These are phyloP conservation scores for Brachypteracias leptosomus DNA, from an alignment of 2,113 vertebrate species.

Conservation along the genomic window DNA sequence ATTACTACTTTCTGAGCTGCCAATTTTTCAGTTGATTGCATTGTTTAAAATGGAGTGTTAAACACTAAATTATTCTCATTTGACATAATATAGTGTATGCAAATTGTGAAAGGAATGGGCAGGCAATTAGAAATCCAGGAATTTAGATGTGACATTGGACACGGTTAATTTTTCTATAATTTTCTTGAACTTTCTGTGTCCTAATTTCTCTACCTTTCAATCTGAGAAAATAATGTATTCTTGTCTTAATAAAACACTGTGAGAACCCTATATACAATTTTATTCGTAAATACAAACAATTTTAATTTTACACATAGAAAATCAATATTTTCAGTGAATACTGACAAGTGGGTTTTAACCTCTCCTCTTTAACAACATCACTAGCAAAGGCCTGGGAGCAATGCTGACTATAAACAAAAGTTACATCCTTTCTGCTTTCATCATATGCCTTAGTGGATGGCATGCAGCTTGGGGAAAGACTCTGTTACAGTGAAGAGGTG, in stretches of 20 bases:
- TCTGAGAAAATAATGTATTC: background rate
- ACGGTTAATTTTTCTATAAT: background rate
- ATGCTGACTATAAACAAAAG: background rate
- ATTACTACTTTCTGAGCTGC: background rate
- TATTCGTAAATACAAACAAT: background rate
- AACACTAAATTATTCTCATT: background rate
- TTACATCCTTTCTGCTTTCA: background rate
- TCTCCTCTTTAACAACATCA: background rate
- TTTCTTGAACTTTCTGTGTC: background rate
- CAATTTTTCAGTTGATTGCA: background rate
- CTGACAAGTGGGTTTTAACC: background rate
- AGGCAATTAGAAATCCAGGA: background rate
- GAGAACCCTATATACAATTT: background rate
- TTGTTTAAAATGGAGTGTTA: background rate
- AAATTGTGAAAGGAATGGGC: background rate
- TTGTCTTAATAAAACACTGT: background rate
- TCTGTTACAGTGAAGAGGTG: background rate
- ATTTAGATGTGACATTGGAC: background rate
- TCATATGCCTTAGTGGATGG: background rate
- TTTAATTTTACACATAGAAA: background rate
- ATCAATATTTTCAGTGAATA: background rate
- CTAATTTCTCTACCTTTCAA: background rate
- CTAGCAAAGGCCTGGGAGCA: background rate
- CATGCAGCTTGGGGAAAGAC: background rate
- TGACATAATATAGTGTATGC: background rate